phyloP scores from a whole-genome alignment of 1,140 invertebrate genomes.

The Varroa destructor region DNA sequence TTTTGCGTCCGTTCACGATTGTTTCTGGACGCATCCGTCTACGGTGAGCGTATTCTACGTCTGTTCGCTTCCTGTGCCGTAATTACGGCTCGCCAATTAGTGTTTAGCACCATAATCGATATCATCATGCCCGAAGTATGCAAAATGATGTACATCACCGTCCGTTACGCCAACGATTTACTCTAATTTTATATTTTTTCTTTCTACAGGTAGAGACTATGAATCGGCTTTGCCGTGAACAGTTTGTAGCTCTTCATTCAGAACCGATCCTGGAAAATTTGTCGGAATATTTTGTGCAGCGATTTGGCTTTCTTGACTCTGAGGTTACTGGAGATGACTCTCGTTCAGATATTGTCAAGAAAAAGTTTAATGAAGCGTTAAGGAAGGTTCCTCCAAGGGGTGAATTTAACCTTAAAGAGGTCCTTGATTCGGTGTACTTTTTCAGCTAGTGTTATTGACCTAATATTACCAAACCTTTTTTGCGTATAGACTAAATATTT shows the following conservation, averaged over 20 bases:
- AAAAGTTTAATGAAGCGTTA: conserved; percentile 33
- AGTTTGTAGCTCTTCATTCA: conserved; percentile 85
- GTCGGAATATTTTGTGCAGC: conserved; percentile 52
- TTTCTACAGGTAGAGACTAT: background rate
- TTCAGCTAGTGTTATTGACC: conserved; percentile 34
- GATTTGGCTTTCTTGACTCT: background rate
- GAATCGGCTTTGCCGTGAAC: conserved; percentile 71
- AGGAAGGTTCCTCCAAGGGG: conserved; percentile 35
- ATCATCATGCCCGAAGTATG: no score
- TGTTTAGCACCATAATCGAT: no score
- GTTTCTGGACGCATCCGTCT: conserved; percentile 93
- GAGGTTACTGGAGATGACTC: conserved; percentile 31
- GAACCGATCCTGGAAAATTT: conserved; percentile 81
- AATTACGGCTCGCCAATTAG: no score
- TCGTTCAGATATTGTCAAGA: conserved; percentile 28
- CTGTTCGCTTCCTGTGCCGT: no score
- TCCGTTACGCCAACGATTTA: no score
- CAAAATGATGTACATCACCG: no score
- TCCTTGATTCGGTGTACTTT: conserved; percentile 64
- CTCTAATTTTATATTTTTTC: background rate
- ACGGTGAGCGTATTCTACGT: conserved; percentile 49
- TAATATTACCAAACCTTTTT: no score
- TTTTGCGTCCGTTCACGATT: conserved; percentile 96
- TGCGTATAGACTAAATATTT: no score
- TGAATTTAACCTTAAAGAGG: conserved; percentile 53